A percentile compares a stretch with the other conserved stretches of the same genome.
Evolutionary conservation across 2,888 invertebrate genomes (phyloP).

Genomic region (Eupeodes luniger): DNA sequence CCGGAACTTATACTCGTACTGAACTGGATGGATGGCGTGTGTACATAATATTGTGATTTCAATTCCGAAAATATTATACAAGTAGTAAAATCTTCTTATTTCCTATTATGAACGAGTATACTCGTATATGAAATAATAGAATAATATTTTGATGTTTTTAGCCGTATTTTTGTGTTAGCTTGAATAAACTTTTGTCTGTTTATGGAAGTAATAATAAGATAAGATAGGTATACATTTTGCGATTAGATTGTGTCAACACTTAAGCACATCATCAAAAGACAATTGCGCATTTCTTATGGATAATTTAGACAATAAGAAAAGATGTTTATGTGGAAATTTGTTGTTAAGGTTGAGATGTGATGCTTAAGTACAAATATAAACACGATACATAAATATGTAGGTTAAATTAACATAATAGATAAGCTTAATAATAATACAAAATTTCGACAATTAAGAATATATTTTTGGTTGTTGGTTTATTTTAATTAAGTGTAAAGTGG

Average conservation of each 20-base stretch:
- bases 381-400: too few relatives aligned
- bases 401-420: not conserved
- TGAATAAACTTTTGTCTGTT: conserved; percentile 45
- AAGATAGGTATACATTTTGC: conserved; percentile 31
- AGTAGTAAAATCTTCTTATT: not conserved
- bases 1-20: too few relatives aligned
- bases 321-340: not conserved
- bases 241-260: conserved; percentile 67
- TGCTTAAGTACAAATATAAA: too few relatives aligned
- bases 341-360: not conserved
- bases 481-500: too few relatives aligned
- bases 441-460: not conserved
- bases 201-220: conserved; percentile 14
- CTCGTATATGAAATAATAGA: not conserved
- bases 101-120: not conserved
- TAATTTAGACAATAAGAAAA: conserved; percentile 6
- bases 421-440: not conserved
- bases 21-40: too few relatives aligned
- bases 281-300: conserved; percentile 48
- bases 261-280: conserved; percentile 60
- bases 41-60: not conserved
- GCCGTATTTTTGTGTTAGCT: conserved; percentile 36
- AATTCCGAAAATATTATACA: not conserved
- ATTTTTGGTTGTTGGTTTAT: not conserved
- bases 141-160: conserved; percentile 28